A percentile compares a stretch with the other conserved stretches of the same genome.
phyloP scores from a whole-genome alignment of 2,113 vertebrate genomes.

The Thalassarche chlororhynchos region DNA sequence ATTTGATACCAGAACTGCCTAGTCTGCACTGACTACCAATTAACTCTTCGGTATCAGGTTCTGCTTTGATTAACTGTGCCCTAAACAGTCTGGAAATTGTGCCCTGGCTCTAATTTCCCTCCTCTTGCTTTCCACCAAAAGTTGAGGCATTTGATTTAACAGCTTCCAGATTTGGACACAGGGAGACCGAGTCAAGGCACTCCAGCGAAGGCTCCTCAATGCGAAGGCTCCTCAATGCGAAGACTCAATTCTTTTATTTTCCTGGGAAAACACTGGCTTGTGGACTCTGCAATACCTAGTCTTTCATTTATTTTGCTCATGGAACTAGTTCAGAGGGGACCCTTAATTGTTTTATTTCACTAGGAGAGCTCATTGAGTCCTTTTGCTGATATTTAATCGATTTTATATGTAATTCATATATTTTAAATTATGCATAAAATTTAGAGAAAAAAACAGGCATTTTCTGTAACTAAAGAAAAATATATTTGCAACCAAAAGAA shows the following conservation, averaged over 20 bases:
- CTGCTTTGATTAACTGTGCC: not conserved
- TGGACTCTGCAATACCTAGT: not conserved
- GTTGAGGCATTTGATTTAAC: not conserved
- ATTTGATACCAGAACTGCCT: not conserved
- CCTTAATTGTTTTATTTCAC: not conserved
- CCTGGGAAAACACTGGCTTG: not conserved
- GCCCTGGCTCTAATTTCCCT: not conserved
- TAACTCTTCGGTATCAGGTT: not conserved
- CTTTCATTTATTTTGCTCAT: not conserved
- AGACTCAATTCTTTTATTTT: not conserved
- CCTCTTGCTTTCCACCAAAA: not conserved
- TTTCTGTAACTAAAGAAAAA: conserved; percentile 3
- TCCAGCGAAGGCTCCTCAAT: not conserved
- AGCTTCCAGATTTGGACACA: not conserved
- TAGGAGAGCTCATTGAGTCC: not conserved
- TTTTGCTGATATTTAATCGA: not conserved
- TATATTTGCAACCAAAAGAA: not conserved
- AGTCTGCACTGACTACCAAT: not conserved
- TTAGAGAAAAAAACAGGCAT: not conserved
- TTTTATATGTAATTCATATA: not conserved
- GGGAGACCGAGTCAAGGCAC: not conserved
- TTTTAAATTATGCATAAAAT: not conserved
- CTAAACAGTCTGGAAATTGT: not conserved
- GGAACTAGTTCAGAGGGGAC: not conserved
- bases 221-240: not conserved